Percentiles rank a stretch among this genome's conserved stretches.
These are phyloP conservation scores for Myotis findleyi DNA, from an alignment of 2,797 vertebrate species.

Conservation along the genomic window DNA sequence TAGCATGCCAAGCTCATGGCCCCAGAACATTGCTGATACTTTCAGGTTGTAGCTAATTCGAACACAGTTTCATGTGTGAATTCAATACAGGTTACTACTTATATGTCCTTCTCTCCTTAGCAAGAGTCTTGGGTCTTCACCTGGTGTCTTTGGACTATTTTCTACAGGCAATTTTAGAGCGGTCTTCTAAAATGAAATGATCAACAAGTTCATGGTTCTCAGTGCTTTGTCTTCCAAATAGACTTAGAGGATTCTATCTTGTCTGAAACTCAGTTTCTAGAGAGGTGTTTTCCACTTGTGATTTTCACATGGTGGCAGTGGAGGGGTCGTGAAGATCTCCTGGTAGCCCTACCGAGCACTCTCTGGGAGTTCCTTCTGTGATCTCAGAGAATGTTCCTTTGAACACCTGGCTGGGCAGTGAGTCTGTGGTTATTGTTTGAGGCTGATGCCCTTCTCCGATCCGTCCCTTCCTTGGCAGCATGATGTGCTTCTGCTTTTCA, in stretches of 20 bases:
- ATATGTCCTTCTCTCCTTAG: not conserved
- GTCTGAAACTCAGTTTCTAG: not conserved
- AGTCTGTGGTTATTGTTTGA: not conserved
- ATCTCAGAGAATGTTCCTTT: not conserved
- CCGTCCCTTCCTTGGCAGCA: not conserved
- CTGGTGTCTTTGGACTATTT: not conserved
- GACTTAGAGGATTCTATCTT: not conserved
- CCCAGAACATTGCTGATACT: not conserved
- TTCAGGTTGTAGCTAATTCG: not conserved
- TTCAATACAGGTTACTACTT: not conserved
- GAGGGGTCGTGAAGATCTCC: not conserved
- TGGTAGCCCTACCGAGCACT: accelerated
- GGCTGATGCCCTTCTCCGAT: not conserved
- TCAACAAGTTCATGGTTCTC: not conserved
- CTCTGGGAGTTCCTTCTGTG: not conserved
- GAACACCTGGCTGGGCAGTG: not conserved
- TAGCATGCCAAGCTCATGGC: not conserved
- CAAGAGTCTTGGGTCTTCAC: not conserved
- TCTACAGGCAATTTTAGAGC: constrained; percentile 10
- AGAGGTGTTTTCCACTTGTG: not conserved
- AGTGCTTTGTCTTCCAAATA: not conserved
- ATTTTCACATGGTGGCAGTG: not conserved
- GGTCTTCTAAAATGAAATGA: constrained; percentile 6
- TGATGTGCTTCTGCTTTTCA: not conserved
- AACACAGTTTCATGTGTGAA: not conserved